A percentile compares a stretch with the other conserved stretches of the same genome.
Evolutionary conservation across 1,140 invertebrate species (phyloP).

Genomic region (Macrobrachium rosenbergii): DNA sequence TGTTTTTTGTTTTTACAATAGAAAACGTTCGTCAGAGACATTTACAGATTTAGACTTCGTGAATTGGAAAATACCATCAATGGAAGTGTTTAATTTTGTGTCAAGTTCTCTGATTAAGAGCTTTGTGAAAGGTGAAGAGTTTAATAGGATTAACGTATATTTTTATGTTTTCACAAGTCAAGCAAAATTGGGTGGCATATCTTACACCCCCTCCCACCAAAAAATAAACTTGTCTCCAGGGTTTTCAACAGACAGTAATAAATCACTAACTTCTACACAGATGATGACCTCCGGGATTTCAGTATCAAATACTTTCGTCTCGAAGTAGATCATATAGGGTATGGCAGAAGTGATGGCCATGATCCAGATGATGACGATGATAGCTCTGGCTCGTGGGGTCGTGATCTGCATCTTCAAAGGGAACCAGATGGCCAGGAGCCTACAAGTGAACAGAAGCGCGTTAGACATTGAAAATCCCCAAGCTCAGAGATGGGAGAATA

Average conservation of each 20-base stretch:
- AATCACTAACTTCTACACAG: slow-evolving; percentile 35
- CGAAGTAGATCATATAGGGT: slow-evolving; percentile 92
- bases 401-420: slow-evolving; percentile 92
- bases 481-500: background rate
- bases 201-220: too few species aligned
- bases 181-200: too few species aligned
- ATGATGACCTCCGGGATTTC: slow-evolving; percentile 20
- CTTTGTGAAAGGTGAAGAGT: too few species aligned
- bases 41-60: background rate
- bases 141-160: too few species aligned
- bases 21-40: background rate
- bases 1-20: slow-evolving; percentile 70
- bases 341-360: slow-evolving; percentile 86
- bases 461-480: background rate
- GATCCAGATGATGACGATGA: slow-evolving; percentile 93
- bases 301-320: slow-evolving; percentile 24
- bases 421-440: slow-evolving; percentile 96
- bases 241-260: background rate
- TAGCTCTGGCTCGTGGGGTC: slow-evolving; percentile 83
- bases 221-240: background rate
- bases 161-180: too few species aligned
- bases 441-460: slow-evolving; percentile 71
- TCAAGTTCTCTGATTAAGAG: too few species aligned
- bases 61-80: slow-evolving; percentile 74
- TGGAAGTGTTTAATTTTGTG: too few species aligned